Evolutionary conservation across 2,888 invertebrate genomes (phyloP), one percentile per base, ranked within the genome.

Genomic region (Xanthia togata): DNA sequence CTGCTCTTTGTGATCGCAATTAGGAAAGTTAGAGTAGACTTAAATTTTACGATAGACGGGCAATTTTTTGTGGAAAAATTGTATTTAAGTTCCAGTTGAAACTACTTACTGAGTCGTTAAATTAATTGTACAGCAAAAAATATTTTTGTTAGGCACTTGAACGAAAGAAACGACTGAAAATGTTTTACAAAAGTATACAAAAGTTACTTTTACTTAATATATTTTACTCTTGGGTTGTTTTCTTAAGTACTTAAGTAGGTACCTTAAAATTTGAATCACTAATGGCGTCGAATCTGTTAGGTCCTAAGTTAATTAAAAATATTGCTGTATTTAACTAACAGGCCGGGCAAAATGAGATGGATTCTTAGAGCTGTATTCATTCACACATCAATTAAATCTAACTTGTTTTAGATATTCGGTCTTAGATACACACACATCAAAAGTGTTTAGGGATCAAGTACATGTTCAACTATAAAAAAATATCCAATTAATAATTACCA

Each of bases 1-100:
- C 70, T 79, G 81, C 63, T 72, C 78, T 81, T 84, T 82, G 87
- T 79, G 76, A 81, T 83, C 82, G 60, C 78, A 86, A 88, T 88
- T 88, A 88, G 76, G 78, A 72, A 82, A 79, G 88, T 88, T 83
- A 78, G 50, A 67, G 44, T 38, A 65, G 68, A 73, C 73, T 83
- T 59, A 79, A 73, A 83, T 86, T 79, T 77, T 70, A 83, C 74
- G 84, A 76, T 75, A 77, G 60, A 69, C 85, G 26, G 67, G 69
- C 65, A 41, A 50, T 73, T 83, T 83, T 78, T 69, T 59, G 63
- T 57, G 59, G 53, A 73, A 81, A 76, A 55, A 70, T 67, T 82
- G 60, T 85, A 23, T 78, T 82, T 71, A 73, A 71, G 82, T 73
- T 81, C 62, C 69, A 63, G 64, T 73, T 64, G 65, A 64, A 68